Conservation (phyloP, 2,888 invertebrate genomes). For the Lithophane socia region DNA sequence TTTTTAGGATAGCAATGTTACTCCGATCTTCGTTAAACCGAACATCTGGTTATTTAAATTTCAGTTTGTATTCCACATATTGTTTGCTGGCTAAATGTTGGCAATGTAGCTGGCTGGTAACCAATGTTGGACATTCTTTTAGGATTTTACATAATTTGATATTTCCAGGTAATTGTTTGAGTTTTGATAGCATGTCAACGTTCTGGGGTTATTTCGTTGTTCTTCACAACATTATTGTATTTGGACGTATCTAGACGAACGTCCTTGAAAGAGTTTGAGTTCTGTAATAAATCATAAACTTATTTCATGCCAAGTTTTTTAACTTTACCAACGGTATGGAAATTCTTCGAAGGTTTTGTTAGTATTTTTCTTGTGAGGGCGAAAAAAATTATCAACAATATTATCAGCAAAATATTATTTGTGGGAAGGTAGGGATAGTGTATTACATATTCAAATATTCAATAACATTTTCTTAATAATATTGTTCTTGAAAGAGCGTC, state of each 20-base stretch:
- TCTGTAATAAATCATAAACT: conserved; percentile 44
- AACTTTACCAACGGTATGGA: conserved; percentile 16
- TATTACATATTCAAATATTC: conserved; percentile 31
- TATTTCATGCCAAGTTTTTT: conserved; percentile 30
- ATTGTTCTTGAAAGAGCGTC: background rate
- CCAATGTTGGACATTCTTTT: conserved; percentile 6
- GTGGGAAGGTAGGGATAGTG: background rate
- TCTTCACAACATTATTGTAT: conserved; percentile 9
- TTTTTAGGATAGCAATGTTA: conserved; percentile 72
- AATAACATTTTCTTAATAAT: conserved; percentile 21
- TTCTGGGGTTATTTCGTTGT: background rate
- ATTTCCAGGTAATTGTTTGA: conserved; percentile 5
- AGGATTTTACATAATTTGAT: background rate
- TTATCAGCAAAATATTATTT: conserved; percentile 23
- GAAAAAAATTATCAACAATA: conserved; percentile 3
- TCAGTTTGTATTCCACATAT: conserved; percentile 17
- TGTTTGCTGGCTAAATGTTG: conserved; percentile 22
- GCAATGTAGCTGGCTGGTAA: background rate
- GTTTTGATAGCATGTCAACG: background rate
- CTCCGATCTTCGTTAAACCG: conserved; percentile 40
- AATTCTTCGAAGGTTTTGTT: conserved; percentile 24
- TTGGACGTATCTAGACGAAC: background rate
- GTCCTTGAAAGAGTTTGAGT: conserved; percentile 5
- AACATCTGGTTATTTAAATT: conserved; percentile 55
- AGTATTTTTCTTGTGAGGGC: conserved; percentile 17